A percentile compares a stretch with the other conserved stretches of the same genome.
Conservation (phyloP, 1,140 invertebrate genomes). For the Aphaenogaster ashmeadi region DNA sequence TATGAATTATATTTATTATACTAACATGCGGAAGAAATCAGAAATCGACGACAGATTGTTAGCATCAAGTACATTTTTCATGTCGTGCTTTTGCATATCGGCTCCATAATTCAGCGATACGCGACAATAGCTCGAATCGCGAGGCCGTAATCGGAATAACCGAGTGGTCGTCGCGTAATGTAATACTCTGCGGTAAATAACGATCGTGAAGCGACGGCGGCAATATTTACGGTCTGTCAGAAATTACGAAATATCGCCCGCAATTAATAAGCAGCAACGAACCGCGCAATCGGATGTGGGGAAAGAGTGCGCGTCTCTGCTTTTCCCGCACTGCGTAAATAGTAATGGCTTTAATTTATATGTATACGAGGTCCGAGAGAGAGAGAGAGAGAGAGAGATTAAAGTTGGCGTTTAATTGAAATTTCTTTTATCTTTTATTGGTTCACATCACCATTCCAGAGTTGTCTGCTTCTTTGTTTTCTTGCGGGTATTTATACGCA, state of each 20-base stretch:
- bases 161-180: slow-evolving; percentile 52
- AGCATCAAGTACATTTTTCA: slow-evolving; percentile 39
- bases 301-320: slow-evolving; percentile 14
- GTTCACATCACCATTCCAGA: background rate
- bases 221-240: slow-evolving; percentile 65
- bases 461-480: background rate
- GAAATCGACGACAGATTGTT: slow-evolving; percentile 6
- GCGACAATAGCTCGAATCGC: slow-evolving; percentile 26
- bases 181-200: slow-evolving; percentile 72
- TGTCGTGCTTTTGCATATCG: slow-evolving; percentile 17
- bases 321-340: background rate
- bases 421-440: background rate
- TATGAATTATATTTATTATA: background rate
- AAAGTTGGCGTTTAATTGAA: slow-evolving; percentile 18
- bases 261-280: slow-evolving; percentile 75
- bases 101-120: slow-evolving; percentile 58
- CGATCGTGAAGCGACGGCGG: slow-evolving; percentile 59
- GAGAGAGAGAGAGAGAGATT: background rate
- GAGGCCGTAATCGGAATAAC: slow-evolving; percentile 47
- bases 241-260: slow-evolving; percentile 60
- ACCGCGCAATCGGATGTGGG: slow-evolving; percentile 53
- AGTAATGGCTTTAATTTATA: slow-evolving; percentile 8
- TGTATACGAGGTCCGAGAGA: slow-evolving; percentile 17
- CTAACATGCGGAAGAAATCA: background rate
- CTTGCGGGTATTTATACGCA: background rate